A percentile compares a stretch with the other conserved stretches of the same genome.
phyloP scores from a whole-genome alignment of 35 echinoderm and acorn worm genomes.

The Diadema setosum region DNA sequence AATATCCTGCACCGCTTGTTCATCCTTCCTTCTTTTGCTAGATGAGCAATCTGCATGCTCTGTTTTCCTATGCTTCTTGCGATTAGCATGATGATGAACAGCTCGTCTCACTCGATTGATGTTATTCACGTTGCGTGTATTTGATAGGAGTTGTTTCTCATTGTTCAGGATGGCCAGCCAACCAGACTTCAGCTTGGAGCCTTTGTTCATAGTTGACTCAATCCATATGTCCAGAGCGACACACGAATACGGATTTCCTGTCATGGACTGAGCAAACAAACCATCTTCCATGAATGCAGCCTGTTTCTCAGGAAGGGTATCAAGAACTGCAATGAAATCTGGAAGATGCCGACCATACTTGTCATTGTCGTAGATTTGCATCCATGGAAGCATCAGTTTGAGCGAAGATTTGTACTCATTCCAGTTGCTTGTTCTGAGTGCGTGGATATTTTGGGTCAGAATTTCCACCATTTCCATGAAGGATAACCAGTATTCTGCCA shows the following conservation, averaged over 20 bases:
- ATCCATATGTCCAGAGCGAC: neutral
- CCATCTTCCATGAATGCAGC: neutral
- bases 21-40: conserved; percentile 12
- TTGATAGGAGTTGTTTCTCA: conserved; percentile 51
- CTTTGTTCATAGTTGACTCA: conserved; percentile 5
- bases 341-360: conserved; percentile 62
- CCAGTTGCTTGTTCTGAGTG: conserved; percentile 43
- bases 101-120: conserved; percentile 22
- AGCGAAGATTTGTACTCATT: conserved; percentile 10
- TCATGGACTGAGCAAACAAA: conserved; percentile 12
- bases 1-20: conserved; percentile 22
- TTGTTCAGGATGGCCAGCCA: conserved; percentile 21
- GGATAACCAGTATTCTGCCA: conserved; percentile 18
- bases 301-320: conserved; percentile 31
- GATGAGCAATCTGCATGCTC: conserved; percentile 29
- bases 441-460: conserved; percentile 60
- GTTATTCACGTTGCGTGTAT: conserved; percentile 34
- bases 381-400: conserved; percentile 45
- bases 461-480: conserved; percentile 58
- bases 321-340: conserved; percentile 37
- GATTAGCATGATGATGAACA: conserved; percentile 43
- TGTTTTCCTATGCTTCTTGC: neutral
- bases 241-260: neutral
- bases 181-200: conserved; percentile 3
- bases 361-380: conserved; percentile 61